Evolutionary conservation across 2,113 vertebrate species (phyloP), one percentile per base, ranked within the genome.

Genomic region (Apteryx owenii): DNA sequence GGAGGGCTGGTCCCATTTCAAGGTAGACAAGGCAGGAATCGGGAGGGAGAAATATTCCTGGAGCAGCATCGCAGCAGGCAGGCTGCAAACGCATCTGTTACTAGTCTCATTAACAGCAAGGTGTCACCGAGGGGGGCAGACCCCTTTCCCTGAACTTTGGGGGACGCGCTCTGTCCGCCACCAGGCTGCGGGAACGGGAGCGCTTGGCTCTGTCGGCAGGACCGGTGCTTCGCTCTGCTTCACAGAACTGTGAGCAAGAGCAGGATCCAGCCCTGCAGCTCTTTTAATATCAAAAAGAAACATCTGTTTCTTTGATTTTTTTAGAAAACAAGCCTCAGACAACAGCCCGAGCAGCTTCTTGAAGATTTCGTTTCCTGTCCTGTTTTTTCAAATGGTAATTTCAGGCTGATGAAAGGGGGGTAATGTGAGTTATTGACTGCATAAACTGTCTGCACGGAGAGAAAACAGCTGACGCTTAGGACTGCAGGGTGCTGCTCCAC

Each of bases 261-360:
- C 31, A 54, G 46, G n/a, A 92, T 94, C 56, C 73, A 95, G 38
- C 48, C 56, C 73, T 29, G 46, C 7, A 92, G 51, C 42, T 31
- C 40, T 80, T 90, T 72, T 60, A 65, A 56, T 95, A 93, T 58
- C 48, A 89, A 81, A 93, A 88, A 81, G 85, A 90, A 97, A 93
- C 70, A 93, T 92, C 90, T 93, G 81, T 65, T 81, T 85, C 65
- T 89, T 89, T 95, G 80, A 88, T 54, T 8, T 50, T 62, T 62
- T 50, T 40, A 29, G 62, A 46, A 62, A 92, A 18, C 20, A 85
- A 95, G 42, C 58, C 44, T 87, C 70, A 89, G 75, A 95, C 80
- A 91, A 66, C 68, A 94, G 70, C 36, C 84, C 66, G 48, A 96
- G 78, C 87, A 44, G 33, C 66, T 94, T 92, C 86, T 91, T 92